A percentile compares a stretch with the other conserved stretches of the same genome.
Evolutionary conservation across 2,113 vertebrate species (phyloP).

Genomic region (Pollimyrus isidori): DNA sequence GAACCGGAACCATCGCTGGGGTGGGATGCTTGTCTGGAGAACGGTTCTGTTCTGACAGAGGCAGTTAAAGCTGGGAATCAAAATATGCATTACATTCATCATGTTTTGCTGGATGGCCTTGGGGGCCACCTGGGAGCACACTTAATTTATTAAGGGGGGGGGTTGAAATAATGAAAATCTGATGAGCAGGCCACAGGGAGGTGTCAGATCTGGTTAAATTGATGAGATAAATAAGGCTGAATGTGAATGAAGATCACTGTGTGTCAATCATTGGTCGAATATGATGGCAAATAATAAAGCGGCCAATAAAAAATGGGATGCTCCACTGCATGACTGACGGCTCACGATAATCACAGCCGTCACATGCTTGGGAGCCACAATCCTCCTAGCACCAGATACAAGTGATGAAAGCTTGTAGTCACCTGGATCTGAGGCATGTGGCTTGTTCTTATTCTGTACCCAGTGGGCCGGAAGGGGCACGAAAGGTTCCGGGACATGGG

Average conservation of each 20-base stretch:
- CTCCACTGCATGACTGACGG: not conserved
- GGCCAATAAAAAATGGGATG: not conserved
- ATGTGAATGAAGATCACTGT: not conserved
- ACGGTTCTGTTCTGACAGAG: not conserved
- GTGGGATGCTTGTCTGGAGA: not conserved
- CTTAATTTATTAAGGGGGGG: not conserved
- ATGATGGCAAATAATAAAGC: not conserved
- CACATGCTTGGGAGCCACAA: not conserved
- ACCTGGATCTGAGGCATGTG: not conserved
- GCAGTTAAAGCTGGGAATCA: not conserved
- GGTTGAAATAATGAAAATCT: constrained; percentile 1
- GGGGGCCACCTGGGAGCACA: not conserved
- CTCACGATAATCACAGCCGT: not conserved
- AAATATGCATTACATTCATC: not conserved
- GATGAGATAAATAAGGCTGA: not conserved
- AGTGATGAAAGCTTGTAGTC: not conserved
- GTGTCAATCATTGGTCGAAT: not conserved
- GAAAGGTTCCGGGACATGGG: not conserved
- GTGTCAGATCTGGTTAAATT: not conserved
- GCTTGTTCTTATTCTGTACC: not conserved
- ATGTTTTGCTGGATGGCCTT: not conserved
- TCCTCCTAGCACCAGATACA: not conserved
- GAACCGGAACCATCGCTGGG: not conserved
- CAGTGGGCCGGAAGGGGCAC: not conserved
- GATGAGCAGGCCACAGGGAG: not conserved